These are phyloP conservation scores for Luffia ferchaultella DNA, from an alignment of 2,888 invertebrate species.

Conservation along the genomic window DNA sequence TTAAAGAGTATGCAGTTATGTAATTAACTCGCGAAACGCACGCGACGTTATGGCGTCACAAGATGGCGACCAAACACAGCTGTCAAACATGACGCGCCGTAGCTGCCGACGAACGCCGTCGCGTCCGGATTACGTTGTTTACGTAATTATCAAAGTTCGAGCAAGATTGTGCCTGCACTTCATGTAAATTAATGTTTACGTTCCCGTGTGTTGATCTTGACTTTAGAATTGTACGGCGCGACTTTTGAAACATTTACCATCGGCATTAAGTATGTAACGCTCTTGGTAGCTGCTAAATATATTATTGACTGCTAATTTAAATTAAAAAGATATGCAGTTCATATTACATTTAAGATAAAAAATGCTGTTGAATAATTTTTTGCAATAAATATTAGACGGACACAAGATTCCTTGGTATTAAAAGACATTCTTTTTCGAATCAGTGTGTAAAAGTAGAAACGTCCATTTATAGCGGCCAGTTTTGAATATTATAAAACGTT, in stretches of 20 bases:
- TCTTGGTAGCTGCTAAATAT: too few relatives aligned
- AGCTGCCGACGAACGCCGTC: constrained; percentile 2
- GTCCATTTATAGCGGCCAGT: too few relatives aligned
- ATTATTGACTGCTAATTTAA: too few relatives aligned
- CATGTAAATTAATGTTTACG: neutral
- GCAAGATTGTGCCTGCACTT: constrained; percentile 15
- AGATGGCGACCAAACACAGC: constrained; percentile 8
- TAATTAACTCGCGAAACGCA: constrained; percentile 12
- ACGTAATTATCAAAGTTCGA: constrained; percentile 14
- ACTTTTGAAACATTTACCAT: neutral
- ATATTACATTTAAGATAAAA: too few relatives aligned
- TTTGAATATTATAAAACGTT: too few relatives aligned
- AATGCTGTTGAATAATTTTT: too few relatives aligned
- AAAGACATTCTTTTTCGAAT: too few relatives aligned
- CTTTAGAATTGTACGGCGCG: neutral
- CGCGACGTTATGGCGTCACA: constrained; percentile 6
- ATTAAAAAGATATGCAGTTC: too few relatives aligned
- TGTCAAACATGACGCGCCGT: constrained; percentile 9
- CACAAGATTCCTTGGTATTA: too few relatives aligned
- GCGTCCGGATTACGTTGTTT: constrained; percentile 12
- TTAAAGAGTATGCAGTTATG: too few relatives aligned
- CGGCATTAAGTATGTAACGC: neutral
- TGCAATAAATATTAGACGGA: too few relatives aligned
- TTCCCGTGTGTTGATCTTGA: neutral
- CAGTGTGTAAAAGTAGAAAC: too few relatives aligned